Evolutionary conservation across 2,797 vertebrate species (phyloP), one percentile per base, ranked within the genome.

Genomic region (Nyctalus aviator): DNA sequence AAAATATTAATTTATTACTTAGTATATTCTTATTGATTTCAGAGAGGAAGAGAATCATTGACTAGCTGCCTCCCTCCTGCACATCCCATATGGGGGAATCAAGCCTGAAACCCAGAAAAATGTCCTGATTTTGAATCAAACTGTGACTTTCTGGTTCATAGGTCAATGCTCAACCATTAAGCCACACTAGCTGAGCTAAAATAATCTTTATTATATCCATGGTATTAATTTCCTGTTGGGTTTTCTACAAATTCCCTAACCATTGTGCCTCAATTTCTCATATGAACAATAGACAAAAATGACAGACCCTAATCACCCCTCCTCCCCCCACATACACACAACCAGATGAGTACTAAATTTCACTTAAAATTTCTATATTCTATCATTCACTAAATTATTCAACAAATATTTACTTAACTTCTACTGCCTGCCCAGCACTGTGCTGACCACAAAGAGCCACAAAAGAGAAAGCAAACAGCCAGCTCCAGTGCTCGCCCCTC

Each of bases 361-460:
- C 23, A 92, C 76, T 76, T 72, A 59, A 71, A 93, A 84, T 93
- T 37, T 44, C 20, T 59, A 20, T 77, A 59, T 91, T 85, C 15
- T 68, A n/a, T 57, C 35, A 88, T 66, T 94, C 4, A 30, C 7
- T 77, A 18, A 87, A 64, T 6, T 8, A 62, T 73, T 82, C 37
- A 41, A 64, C 14, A 73, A 55, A 30, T 66, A 30, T 76, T 79
- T 90, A 66, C 37, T 76, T 79, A 87, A 66, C 37, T 62, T 87
- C 44, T 94, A 59, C 37, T 48, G 30, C 17, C 0, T 72, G n/a
- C 5, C 66, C 10, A 71, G n/a, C 53, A 59, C 44, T 69, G 7
- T 83, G 50, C 46, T 55, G 55, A 35, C 20, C 21, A 64, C 41
- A 84, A 84, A 76, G 30, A 62, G 20, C 25, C 35, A 88, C 35